A percentile compares a stretch with the other conserved stretches of the same genome.
These are phyloP conservation scores for Dendrophyllia cribrosa DNA, from an alignment of 64 coral and sea anemone species.

Conservation along the genomic window DNA sequence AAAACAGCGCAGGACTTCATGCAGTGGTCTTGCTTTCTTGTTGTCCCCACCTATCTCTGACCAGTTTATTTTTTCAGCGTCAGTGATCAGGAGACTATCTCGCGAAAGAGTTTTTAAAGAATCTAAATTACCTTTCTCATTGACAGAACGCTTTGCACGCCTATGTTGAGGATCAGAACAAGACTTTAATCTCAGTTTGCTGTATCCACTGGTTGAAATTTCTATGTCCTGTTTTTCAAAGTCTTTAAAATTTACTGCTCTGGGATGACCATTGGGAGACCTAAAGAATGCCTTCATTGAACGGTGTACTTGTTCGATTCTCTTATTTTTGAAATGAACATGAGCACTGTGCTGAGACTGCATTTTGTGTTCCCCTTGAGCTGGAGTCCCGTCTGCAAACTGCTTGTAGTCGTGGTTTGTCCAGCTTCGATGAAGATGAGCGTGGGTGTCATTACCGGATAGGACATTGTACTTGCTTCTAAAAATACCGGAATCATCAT, in stretches of 20 bases:
- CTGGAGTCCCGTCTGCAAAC: slow-evolving; percentile 76
- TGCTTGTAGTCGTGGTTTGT: slow-evolving; percentile 71
- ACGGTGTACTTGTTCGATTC: slow-evolving; percentile 4
- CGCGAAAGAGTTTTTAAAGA: neutral
- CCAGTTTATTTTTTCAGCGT: slow-evolving; percentile 80
- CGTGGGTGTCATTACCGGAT: slow-evolving; percentile 50
- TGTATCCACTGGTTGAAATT: slow-evolving; percentile 62
- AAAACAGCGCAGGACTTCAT: slow-evolving; percentile 86
- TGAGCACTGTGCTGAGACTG: slow-evolving; percentile 25
- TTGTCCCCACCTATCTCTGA: slow-evolving; percentile 80
- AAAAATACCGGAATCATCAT: slow-evolving; percentile 85
- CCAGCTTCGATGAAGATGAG: slow-evolving; percentile 69
- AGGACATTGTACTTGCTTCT: slow-evolving; percentile 58
- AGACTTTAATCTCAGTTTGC: slow-evolving; percentile 40
- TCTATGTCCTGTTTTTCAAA: slow-evolving; percentile 75
- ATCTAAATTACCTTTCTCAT: neutral
- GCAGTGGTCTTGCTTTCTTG: slow-evolving; percentile 57
- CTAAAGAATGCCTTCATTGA: slow-evolving; percentile 26
- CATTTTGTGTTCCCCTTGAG: slow-evolving; percentile 55
- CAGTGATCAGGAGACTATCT: slow-evolving; percentile 65
- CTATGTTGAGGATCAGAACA: slow-evolving; percentile 28
- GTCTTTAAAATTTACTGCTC: slow-evolving; percentile 56
- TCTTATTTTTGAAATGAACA: slow-evolving; percentile 43
- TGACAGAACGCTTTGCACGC: neutral
- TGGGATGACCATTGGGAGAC: slow-evolving; percentile 41